Conservation (phyloP, 64 coral and sea anemone genomes). For the Catalaphyllia jardinei region DNA sequence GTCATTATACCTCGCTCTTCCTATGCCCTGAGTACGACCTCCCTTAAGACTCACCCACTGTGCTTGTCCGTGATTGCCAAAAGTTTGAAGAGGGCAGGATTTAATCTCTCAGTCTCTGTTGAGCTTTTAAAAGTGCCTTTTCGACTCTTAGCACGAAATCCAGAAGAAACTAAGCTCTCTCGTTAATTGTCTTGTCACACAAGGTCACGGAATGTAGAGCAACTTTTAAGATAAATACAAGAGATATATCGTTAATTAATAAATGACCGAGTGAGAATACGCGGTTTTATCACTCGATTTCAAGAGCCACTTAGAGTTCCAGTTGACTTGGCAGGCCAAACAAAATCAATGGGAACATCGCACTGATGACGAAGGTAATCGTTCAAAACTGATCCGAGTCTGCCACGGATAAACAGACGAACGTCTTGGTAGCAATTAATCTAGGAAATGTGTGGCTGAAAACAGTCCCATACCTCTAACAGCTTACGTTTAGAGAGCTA, state of each 20-base stretch:
- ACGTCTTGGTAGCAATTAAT: background rate
- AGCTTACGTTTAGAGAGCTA: background rate
- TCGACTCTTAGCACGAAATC: background rate
- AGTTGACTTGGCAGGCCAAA: background rate
- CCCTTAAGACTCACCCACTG: background rate
- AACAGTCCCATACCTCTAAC: background rate
- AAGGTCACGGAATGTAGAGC: background rate
- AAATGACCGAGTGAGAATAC: background rate
- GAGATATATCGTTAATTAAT: background rate
- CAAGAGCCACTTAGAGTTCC: slow-evolving; percentile 1
- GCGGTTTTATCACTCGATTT: background rate
- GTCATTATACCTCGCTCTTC: background rate
- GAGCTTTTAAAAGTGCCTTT: background rate
- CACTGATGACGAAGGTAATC: background rate
- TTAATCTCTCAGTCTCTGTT: background rate
- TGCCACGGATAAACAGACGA: slow-evolving; percentile 1
- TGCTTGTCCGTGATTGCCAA: background rate
- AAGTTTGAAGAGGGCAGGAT: background rate
- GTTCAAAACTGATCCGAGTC: background rate
- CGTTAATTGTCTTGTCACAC: background rate
- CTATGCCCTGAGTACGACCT: background rate
- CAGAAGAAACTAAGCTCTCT: background rate
- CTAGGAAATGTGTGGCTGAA: background rate
- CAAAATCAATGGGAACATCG: background rate
- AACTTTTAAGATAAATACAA: background rate